Conservation (phyloP, 2,113 vertebrate genomes). For the Meriones unguiculatus region DNA sequence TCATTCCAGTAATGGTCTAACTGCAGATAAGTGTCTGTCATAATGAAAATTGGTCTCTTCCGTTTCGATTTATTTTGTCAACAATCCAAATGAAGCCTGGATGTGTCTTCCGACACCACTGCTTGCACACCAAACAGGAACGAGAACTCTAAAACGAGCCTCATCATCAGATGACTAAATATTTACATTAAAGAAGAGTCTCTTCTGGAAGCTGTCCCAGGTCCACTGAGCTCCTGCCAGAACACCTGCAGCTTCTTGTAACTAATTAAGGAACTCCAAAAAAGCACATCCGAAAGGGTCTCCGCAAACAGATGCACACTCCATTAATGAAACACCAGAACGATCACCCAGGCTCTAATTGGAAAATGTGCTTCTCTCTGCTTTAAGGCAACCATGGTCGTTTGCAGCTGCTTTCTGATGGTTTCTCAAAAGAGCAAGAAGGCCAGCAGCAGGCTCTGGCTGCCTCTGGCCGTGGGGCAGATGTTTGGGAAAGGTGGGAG, state of each 20-base stretch:
- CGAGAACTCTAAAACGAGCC: constrained; percentile 74
- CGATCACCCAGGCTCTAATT: constrained; percentile 68
- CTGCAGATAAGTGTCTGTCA: constrained; percentile 58
- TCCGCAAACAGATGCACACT: constrained; percentile 77
- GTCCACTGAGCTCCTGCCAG: constrained; percentile 78
- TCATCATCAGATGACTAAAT: constrained; percentile 83
- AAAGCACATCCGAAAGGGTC: constrained; percentile 79
- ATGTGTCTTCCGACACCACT: constrained; percentile 72
- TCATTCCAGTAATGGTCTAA: constrained; percentile 69
- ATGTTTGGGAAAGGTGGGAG: constrained; percentile 65
- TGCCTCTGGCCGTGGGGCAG: constrained; percentile 42
- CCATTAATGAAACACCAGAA: constrained; percentile 75
- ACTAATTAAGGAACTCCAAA: constrained; percentile 86
- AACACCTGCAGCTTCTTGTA: constrained; percentile 87
- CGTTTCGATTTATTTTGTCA: constrained; percentile 79
- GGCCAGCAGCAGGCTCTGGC: constrained; percentile 52
- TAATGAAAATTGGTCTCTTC: constrained; percentile 73
- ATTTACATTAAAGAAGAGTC: constrained; percentile 81
- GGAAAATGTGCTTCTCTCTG: constrained; percentile 70
- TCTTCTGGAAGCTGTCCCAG: constrained; percentile 84
- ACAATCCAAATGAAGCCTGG: constrained; percentile 69
- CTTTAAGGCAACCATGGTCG: constrained; percentile 70
- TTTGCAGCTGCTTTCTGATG: constrained; percentile 77
- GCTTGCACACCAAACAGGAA: constrained; percentile 50
- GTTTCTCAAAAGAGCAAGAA: constrained; percentile 61